Evolutionary conservation across 2,888 invertebrate species (phyloP).

Genomic region (Adelphocoris suturalis): DNA sequence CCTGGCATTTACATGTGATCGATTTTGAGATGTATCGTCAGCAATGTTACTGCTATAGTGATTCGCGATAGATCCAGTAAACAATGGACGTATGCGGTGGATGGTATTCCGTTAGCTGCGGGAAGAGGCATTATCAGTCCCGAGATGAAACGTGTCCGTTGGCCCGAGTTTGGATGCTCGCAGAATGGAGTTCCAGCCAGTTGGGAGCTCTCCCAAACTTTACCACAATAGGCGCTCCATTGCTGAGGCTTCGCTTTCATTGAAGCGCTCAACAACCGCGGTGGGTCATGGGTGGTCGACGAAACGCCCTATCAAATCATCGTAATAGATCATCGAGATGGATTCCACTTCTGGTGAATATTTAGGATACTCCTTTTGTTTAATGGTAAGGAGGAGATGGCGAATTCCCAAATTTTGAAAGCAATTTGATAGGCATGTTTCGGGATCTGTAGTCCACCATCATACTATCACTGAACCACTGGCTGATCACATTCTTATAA

Average conservation of each 20-base stretch:
- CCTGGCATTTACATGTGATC: too few species aligned
- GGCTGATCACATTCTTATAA: too few species aligned
- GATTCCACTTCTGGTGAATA: not conserved
- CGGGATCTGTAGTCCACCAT: too few species aligned
- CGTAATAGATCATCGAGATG: not conserved
- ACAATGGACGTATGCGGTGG: not conserved
- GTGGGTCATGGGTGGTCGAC: not conserved
- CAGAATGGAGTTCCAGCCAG: slow-evolving; percentile 26
- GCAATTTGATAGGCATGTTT: too few species aligned
- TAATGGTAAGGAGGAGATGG: too few species aligned
- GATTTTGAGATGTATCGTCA: slow-evolving; percentile 73
- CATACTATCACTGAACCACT: too few species aligned
- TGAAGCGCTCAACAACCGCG: not conserved
- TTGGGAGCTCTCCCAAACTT: slow-evolving; percentile 35
- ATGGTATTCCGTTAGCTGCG: not conserved
- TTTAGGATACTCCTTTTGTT: not conserved
- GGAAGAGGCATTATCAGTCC: not conserved
- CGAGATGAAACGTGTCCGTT: slow-evolving; percentile 27
- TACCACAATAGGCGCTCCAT: slow-evolving; percentile 5
- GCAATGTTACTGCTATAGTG: not conserved
- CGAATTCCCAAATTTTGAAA: too few species aligned
- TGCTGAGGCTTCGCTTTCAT: not conserved
- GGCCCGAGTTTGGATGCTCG: slow-evolving; percentile 27
- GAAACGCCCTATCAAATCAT: slow-evolving; percentile 13
- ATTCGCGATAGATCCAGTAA: not conserved